These are phyloP conservation scores for Myotis pilosus DNA, from an alignment of 2,797 vertebrate species.

Conservation along the genomic window DNA sequence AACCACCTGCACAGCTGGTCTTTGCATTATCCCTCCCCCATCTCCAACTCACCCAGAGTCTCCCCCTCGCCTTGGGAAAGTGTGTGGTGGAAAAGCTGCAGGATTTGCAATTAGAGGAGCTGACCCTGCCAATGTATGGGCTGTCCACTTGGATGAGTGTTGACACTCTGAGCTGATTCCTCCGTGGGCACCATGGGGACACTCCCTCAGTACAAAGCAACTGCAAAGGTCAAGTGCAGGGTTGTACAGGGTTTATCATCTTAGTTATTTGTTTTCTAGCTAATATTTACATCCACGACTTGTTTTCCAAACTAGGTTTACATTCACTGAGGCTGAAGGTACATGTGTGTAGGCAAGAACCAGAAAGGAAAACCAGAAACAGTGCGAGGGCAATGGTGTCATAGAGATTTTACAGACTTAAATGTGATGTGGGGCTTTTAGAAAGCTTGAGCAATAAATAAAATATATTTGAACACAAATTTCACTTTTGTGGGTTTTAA, in stretches of 20 bases:
- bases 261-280: background rate
- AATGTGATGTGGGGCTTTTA: background rate
- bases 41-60: background rate
- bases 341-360: rapidly evolving
- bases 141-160: no score
- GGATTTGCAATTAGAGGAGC: background rate
- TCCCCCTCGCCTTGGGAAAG: rapidly evolving
- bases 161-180: no score
- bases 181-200: background rate
- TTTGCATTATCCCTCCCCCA: rapidly evolving
- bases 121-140: background rate
- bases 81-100: rapidly evolving
- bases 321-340: background rate
- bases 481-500: background rate
- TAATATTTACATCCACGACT: background rate
- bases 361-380: background rate
- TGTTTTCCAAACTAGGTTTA: background rate
- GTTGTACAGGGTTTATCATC: no score
- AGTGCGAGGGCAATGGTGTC: background rate
- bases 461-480: background rate
- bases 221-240: background rate
- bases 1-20: no score
- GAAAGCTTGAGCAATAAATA: background rate
- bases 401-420: background rate
- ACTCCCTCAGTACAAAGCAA: background rate